These are phyloP conservation scores for Xenopus tropicalis DNA, from an alignment of 2,113 vertebrate species.

Conservation along the genomic window DNA sequence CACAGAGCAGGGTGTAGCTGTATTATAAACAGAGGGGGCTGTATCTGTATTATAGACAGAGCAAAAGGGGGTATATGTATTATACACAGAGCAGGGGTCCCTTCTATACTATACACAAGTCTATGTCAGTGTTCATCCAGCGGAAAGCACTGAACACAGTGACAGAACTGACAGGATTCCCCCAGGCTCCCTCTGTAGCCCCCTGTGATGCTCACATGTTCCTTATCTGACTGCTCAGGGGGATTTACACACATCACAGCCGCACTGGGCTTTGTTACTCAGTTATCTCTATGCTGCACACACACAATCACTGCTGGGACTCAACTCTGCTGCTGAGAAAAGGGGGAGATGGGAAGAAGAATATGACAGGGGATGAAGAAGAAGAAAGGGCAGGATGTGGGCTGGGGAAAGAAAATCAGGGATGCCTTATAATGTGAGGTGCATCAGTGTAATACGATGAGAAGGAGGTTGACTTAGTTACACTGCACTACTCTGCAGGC, in stretches of 20 bases:
- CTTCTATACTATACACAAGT: neutral
- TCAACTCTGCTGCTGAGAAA: constrained; percentile 2
- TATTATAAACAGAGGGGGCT: no score
- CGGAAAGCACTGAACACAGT: neutral
- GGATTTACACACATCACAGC: constrained; percentile 43
- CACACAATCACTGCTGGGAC: constrained; percentile 14
- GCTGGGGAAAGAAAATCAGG: neutral
- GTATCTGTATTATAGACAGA: no score
- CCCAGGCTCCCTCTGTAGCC: neutral
- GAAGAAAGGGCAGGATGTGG: neutral
- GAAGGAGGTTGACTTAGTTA: no score
- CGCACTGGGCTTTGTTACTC: constrained; percentile 33
- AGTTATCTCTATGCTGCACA: constrained; percentile 38
- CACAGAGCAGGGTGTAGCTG: neutral
- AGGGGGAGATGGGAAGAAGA: neutral
- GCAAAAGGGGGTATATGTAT: neutral
- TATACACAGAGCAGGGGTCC: neutral
- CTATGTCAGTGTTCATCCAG: neutral
- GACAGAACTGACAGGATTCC: constrained; percentile 14
- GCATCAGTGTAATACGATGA: no score
- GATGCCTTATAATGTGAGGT: neutral
- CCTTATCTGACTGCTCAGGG: constrained; percentile 41
- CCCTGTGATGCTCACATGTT: constrained; percentile 25
- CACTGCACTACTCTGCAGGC: no score
- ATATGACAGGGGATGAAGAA: neutral